phyloP scores from a whole-genome alignment of 1,140 invertebrate species.

The Bombus vancouverensis region DNA sequence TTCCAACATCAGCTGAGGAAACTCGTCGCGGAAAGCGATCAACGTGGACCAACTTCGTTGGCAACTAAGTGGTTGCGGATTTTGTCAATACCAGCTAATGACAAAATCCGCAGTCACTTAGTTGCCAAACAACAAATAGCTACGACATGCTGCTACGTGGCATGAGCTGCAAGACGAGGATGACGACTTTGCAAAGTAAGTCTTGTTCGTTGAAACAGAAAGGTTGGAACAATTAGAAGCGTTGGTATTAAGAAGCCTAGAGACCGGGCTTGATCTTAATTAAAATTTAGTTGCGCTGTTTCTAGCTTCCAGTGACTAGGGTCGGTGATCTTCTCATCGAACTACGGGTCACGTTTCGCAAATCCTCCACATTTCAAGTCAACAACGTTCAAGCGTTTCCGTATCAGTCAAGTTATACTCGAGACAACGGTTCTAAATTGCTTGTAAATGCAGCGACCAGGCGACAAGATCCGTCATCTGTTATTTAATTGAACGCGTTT shows the following conservation, averaged over 20 bases:
- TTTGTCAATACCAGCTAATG: no score
- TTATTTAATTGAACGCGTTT: not conserved
- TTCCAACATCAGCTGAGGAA: no score
- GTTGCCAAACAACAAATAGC: no score
- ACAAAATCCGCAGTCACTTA: no score
- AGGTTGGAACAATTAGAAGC: not conserved
- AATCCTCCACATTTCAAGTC: not conserved
- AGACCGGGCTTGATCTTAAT: not conserved
- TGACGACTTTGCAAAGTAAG: not conserved
- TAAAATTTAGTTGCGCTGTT: not conserved
- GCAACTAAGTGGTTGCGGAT: no score
- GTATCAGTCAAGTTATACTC: not conserved
- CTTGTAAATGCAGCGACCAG: not conserved
- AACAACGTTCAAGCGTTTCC: not conserved
- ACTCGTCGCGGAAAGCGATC: not conserved
- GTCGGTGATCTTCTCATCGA: not conserved
- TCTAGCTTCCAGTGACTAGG: not conserved
- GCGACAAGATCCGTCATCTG: not conserved
- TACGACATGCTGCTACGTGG: no score
- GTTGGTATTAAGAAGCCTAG: not conserved
- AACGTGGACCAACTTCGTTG: not conserved
- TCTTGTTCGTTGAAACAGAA: not conserved
- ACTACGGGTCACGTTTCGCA: not conserved
- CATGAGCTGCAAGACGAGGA: not conserved
- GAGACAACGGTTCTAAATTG: not conserved